Base-by-base conservation (phyloP, 2,797 vertebrate species). In the Rhinatrema bivittatum region DNA sequence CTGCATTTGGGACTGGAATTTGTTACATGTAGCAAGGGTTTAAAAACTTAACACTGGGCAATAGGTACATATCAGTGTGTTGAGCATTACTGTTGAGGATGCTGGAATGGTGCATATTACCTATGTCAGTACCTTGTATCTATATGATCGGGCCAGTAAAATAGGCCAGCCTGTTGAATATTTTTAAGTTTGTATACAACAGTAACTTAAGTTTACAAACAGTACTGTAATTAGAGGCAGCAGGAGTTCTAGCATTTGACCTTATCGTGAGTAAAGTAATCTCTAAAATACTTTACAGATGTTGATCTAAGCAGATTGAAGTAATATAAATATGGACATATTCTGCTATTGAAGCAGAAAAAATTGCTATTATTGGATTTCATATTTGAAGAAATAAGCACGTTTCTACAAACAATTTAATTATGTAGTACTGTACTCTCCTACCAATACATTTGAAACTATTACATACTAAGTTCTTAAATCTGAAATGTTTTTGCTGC, bases 21-120 rank as follows among this genome's bases (percentile, higher is more conserved):
- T 72, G 68, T 61, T 70, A 71, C 55, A 54, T 67, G 59, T 63
- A 60, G 51, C 51, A 37, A 60, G 41, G 68, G 32, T 44, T 45
- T 6, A 36, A 29, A 20, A n/a, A 17, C 6, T 47, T 56, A 53
- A 65, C 62, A 56, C 60, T 56, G 66, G 50, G 15, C 41, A 50
- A 53, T 66, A 62, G 42, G 39, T 59, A 50, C 55, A 60, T 55
- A 60, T 68, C 47, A 60, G 55, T 68, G 62, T 64, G 60, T 64
- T 47, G 60, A 61, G 56, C 62, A 44, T 69, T 59, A 68, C 71
- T 53, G 66, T 65, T 61, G 74, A 62, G 64, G 68, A 68, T 76
- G 65, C 68, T 57, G 62, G 55, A 60, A 40, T 67, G 60, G 56
- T 62, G 62, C 22, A 62, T 61, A 65, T 70, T 68, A 68, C 64